Conservation (phyloP, 2,113 vertebrate genomes). For the Steatornis caripensis region DNA sequence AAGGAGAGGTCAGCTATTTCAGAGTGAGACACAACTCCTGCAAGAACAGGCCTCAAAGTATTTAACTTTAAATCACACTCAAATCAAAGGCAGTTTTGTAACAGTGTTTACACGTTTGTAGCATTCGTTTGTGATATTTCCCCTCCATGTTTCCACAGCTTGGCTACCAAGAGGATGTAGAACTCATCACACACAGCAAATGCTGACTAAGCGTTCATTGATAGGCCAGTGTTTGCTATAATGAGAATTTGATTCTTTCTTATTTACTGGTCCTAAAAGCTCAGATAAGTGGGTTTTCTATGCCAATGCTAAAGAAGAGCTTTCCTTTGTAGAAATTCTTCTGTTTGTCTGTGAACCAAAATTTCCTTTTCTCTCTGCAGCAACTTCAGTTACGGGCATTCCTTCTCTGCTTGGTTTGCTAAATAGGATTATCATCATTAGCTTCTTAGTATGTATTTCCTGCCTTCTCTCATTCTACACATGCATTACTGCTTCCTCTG, state of each 20-base stretch:
- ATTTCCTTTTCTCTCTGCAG: neutral
- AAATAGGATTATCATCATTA: slow-evolving; percentile 33
- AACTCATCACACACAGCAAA: neutral
- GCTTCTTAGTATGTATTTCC: slow-evolving; percentile 4
- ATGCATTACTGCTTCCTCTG: neutral
- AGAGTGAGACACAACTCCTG: neutral
- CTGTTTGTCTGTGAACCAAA: neutral
- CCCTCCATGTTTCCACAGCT: neutral
- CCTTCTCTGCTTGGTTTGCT: neutral
- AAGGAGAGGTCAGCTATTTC: neutral
- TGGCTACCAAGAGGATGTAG: neutral
- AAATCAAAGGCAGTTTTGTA: neutral
- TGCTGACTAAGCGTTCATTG: neutral
- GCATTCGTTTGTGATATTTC: neutral
- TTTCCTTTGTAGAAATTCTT: neutral
- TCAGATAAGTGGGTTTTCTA: neutral
- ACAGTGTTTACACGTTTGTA: neutral
- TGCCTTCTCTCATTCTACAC: neutral
- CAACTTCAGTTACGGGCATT: neutral
- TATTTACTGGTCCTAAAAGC: neutral
- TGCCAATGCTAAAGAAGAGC: neutral
- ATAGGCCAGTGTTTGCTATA: neutral
- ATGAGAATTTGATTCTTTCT: neutral
- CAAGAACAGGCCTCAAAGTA: neutral
- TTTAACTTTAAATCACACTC: neutral